A percentile compares a stretch with the other conserved stretches of the same genome.
Evolutionary conservation across 2,113 vertebrate species (phyloP).

Genomic region (Phyllopteryx taeniolatus): DNA sequence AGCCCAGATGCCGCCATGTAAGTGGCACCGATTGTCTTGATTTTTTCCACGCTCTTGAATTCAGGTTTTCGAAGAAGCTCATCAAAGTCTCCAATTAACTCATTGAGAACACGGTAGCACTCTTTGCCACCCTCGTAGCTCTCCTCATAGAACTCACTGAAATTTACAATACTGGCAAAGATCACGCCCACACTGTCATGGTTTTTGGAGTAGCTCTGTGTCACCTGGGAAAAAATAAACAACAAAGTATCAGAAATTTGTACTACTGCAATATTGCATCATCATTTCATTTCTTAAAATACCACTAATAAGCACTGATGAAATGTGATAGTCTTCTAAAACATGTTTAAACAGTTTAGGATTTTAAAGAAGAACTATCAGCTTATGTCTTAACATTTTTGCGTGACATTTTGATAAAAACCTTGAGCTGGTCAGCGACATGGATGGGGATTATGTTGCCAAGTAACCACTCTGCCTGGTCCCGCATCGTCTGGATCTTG

Average conservation of each 20-base stretch:
- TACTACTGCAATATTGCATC: not conserved
- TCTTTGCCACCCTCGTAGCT: slow-evolving; percentile 97
- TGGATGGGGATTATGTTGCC: slow-evolving; percentile 97
- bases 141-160: slow-evolving; percentile 98
- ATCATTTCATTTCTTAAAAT: not conserved
- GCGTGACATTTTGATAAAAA: slow-evolving; percentile 19
- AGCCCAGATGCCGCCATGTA: slow-evolving; percentile 97
- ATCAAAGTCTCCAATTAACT: slow-evolving; percentile 95
- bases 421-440: slow-evolving; percentile 93
- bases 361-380: too few species aligned
- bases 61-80: slow-evolving; percentile 85
- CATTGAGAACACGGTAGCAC: slow-evolving; percentile 95
- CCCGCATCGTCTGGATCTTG: slow-evolving; percentile 95
- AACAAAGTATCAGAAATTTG: not conserved
- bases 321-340: not conserved
- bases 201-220: slow-evolving; percentile 98
- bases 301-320: not conserved
- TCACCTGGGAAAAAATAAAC: slow-evolving; percentile 65
- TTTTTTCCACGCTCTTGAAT: slow-evolving; percentile 93
- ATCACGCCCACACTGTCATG: slow-evolving; percentile 93
- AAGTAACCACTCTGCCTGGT: slow-evolving; percentile 96
- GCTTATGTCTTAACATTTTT: not conserved
- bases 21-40: slow-evolving; percentile 98
- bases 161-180: slow-evolving; percentile 98
- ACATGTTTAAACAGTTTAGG: too few species aligned